Base-by-base conservation (phyloP, 2,888 invertebrate genomes). In the Philereme vetulata region DNA sequence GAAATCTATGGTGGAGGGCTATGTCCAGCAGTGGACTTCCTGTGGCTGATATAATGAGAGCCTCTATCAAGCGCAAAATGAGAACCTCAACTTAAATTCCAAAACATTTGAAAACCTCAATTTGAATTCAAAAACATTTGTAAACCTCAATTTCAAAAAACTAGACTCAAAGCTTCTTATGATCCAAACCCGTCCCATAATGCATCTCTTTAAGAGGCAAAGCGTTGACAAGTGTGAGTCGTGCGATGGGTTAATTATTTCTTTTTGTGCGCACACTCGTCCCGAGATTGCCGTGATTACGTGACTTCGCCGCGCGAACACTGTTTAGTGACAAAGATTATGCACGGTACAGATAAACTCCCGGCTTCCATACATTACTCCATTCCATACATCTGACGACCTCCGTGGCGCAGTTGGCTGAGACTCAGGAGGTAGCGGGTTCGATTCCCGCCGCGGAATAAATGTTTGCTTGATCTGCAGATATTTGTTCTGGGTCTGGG, bases 271-370 rank as follows among this genome's bases (percentile, higher is more conserved):
- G 73, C 72, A 69, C 76, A 67, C 77, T 77, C 75, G 76, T 71
- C 75, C 74, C 71, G 77, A 84, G 88, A 87, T 86, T 85, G 86
- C 84, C 75, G 79, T 81, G 85, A 88, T 88, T 85, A 88, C 79
- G 84, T 72, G 79, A 80, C 77, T 78, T 72, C 74, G 72, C 74
- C 72, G 70, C 72, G 64, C 71, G 71, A 70, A 76, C 75, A 48
- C 66, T 74, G 77, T 76, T 77, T 72, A 66, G 51, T 65, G 7
- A 63, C 68, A 62, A 52, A 66, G 75, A 73, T 40, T 52, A 67
- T 40, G 32, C 51, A 42, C 2, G 10, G 21, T 21, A 4, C 21
- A 21, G 21, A 21, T 21, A 21, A 21, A 21, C 21, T 21, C 21
- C 21, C 21, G 21, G 2, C 21, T 21, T 21, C 2, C 21, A 21